Evolutionary conservation across 35 echinoderm and acorn worm species (phyloP).

Genomic region (Strongylocentrotus purpuratus): DNA sequence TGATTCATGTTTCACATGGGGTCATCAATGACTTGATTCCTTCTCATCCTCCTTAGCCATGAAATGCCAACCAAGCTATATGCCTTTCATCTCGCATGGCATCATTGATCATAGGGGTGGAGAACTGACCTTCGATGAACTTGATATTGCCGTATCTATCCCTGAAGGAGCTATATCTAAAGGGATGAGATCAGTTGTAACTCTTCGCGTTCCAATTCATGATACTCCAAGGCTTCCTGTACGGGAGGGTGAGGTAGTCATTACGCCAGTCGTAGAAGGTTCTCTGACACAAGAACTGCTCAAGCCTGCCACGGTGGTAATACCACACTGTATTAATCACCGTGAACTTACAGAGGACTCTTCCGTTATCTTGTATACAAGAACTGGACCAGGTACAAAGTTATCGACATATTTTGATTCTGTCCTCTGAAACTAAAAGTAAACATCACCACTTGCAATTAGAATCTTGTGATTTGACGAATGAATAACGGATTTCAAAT

Average conservation of each 20-base stretch:
- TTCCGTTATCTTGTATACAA: neutral
- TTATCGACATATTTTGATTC: neutral
- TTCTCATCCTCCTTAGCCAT: neutral
- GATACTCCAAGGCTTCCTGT: neutral
- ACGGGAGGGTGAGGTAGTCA: neutral
- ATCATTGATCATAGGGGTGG: neutral
- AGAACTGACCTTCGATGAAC: neutral
- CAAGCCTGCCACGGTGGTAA: neutral
- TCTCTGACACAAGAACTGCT: neutral
- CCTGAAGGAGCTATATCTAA: neutral
- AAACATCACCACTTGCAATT: too few species aligned
- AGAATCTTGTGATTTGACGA: too few species aligned
- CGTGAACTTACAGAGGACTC: neutral
- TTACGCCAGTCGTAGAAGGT: neutral
- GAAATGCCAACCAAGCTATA: neutral
- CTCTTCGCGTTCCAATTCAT: neutral
- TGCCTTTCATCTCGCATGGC: neutral
- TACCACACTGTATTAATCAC: neutral
- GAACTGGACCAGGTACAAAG: neutral
- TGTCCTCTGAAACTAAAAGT: too few species aligned
- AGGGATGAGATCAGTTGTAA: neutral
- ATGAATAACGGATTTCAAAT: too few species aligned
- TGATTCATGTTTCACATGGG: too few species aligned
- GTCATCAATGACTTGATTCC: neutral
- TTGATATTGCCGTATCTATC: neutral